phyloP scores from a whole-genome alignment of 1,140 invertebrate species.

The Drosophila dunni region DNA sequence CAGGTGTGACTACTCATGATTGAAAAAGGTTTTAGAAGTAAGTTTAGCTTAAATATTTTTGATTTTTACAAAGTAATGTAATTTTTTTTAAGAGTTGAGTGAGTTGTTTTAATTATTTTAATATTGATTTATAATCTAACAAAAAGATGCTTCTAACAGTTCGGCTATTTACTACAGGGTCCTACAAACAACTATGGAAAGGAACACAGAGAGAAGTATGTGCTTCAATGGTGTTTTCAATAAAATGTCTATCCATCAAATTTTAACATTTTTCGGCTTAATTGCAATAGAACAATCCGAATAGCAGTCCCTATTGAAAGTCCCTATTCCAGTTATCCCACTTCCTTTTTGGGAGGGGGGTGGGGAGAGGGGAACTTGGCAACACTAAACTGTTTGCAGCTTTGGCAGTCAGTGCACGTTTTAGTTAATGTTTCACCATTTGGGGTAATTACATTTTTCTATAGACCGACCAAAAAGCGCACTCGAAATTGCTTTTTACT shows the following conservation, averaged over 20 bases:
- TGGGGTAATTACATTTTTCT: slow-evolving; percentile 75
- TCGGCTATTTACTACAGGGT: too few relatives aligned
- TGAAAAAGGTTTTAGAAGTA: too few relatives aligned
- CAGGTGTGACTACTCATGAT: too few relatives aligned
- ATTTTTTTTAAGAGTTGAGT: too few relatives aligned
- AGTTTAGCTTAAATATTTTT: too few relatives aligned
- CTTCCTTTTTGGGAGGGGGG: too few relatives aligned
- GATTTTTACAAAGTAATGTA: too few relatives aligned
- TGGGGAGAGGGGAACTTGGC: not conserved
- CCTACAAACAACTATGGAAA: too few relatives aligned
- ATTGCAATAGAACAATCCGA: not conserved
- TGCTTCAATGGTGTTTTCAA: not conserved
- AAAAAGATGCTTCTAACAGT: too few relatives aligned
- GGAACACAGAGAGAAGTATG: not conserved
- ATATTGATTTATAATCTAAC: too few relatives aligned
- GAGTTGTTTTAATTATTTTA: too few relatives aligned
- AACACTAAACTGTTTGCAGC: slow-evolving; percentile 7
- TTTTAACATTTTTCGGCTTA: slow-evolving; percentile 6
- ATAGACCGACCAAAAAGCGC: slow-evolving; percentile 28
- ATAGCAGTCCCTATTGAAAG: not conserved
- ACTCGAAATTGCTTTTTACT: slow-evolving; percentile 31
- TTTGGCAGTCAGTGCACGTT: slow-evolving; percentile 47
- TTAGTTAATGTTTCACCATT: slow-evolving; percentile 79
- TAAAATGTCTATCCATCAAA: not conserved
- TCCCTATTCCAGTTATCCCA: not conserved